Base-by-base conservation (phyloP, 2,888 invertebrate genomes). In the Masnerella sp. region DNA sequence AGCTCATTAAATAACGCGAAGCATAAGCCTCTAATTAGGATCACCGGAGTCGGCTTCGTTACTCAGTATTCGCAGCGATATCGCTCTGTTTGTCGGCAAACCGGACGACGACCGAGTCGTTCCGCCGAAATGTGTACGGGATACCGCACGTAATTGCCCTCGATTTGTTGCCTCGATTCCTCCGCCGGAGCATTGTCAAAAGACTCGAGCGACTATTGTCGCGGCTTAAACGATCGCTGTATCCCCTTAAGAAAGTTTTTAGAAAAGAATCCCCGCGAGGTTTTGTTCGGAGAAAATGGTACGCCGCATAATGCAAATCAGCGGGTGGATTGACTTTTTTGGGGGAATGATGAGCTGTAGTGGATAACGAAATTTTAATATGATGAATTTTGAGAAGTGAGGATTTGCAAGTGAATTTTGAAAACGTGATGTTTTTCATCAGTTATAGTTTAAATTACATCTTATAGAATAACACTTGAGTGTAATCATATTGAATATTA, bases 1-100 rank as follows among this genome's bases (percentile, higher is more conserved):
- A 80, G 74, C 80, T 81, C 80, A 78, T 81, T 80, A 81, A 77
- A 78, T 51, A 75, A 51, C 32, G 54, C 45, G 61, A 67, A 45
- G 22, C 56, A 70, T 77, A 72, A 67, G 49, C 67, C 64, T 75
- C 77, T 82, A 82, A 82, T 82, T 82, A 82, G 71, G 80, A 80
- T 78, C 79, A 78, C 76, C 76, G 72, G 78, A 68, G 59, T 59
- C 64, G 70, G 76, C 76, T 75, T 78, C 64, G 78, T 72, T 74
- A 74, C 62, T 61, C 59, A 28, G 58, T 18, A 58, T 68, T 76
- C 73, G 51, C 22, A 64, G 22, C 67, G 40, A 45, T 47, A 38
- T 38, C 30, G 51, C 49, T 64, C 64, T 72, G 54, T 68, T 75
- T 68, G 71, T 67, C 32, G 38, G 65, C 40, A 70, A 62, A 70